Conservation (phyloP, 1,140 invertebrate species). For the Penaeus indicus region DNA sequence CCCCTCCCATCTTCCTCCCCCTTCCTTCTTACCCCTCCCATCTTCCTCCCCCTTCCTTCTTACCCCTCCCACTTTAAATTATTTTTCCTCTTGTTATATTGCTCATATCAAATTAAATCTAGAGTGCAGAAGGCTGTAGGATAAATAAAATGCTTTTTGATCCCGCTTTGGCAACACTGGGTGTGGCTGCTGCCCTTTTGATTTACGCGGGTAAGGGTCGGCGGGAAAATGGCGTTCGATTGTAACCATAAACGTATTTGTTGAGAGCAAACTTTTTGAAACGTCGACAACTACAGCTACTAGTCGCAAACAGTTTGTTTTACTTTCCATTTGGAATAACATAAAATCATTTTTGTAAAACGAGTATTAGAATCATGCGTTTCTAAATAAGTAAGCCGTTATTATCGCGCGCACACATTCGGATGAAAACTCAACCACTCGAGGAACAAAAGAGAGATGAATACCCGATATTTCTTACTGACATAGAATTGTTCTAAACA, state of each 20-base stretch:
- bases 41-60: too few species aligned
- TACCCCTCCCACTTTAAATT: too few species aligned
- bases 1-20: too few species aligned
- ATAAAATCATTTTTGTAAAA: neutral
- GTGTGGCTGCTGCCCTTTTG: slow-evolving; percentile 14
- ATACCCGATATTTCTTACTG: slow-evolving; percentile 44
- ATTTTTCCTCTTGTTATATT: too few species aligned
- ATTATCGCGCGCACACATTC: neutral
- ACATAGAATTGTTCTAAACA: slow-evolving; percentile 50
- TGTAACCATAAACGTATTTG: slow-evolving; percentile 12
- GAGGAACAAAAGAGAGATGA: slow-evolving; percentile 47
- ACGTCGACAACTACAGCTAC: neutral
- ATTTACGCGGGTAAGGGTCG: slow-evolving; percentile 45
- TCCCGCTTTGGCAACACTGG: slow-evolving; percentile 23
- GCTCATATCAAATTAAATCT: neutral
- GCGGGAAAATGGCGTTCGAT: slow-evolving; percentile 41
- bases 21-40: too few species aligned
- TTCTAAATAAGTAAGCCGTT: neutral
- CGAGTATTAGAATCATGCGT: neutral
- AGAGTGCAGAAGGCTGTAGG: neutral
- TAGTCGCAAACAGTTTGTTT: slow-evolving; percentile 21
- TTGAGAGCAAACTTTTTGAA: slow-evolving; percentile 17
- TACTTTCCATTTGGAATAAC: slow-evolving; percentile 11
- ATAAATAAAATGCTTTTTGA: too few species aligned
- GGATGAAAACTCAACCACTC: slow-evolving; percentile 26